Percentiles rank a stretch among this genome's conserved stretches.
Conservation (phyloP, 2,888 invertebrate species). For the Cremastobaeus sp. region DNA sequence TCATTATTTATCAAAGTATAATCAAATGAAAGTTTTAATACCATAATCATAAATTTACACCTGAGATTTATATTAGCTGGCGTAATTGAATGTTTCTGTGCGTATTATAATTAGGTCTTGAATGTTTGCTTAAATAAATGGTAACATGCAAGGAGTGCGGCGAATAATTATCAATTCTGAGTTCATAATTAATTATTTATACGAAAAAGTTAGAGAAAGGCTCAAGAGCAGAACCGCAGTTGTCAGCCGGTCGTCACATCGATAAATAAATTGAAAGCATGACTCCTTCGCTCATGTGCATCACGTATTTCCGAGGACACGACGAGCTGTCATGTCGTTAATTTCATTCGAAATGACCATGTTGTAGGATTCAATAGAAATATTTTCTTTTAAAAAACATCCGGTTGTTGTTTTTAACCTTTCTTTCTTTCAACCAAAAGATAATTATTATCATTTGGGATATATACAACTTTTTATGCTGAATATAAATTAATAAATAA, state of each 20-base stretch:
- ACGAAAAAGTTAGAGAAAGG: conserved; percentile 31
- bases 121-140: too few relatives aligned
- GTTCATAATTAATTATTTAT: too few relatives aligned
- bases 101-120: too few relatives aligned
- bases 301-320: conserved; percentile 51
- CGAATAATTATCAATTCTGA: too few relatives aligned
- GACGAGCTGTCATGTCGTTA: conserved; percentile 30
- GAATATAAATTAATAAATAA: too few relatives aligned
- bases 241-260: conserved; percentile 4
- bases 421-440: too few relatives aligned
- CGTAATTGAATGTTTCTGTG: too few relatives aligned
- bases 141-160: too few relatives aligned
- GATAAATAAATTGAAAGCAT: conserved; percentile 48
- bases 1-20: conserved; percentile 32
- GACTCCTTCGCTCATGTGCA: conserved; percentile 32
- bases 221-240: conserved; percentile 4
- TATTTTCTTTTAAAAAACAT: not conserved
- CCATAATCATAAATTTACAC: too few relatives aligned
- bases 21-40: not conserved
- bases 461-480: too few relatives aligned
- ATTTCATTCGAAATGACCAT: conserved; percentile 24
- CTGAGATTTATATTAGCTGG: conserved; percentile 1
- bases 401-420: too few relatives aligned
- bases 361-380: conserved; percentile 9
- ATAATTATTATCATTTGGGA: too few relatives aligned